phyloP scores from a whole-genome alignment of 2,888 invertebrate genomes.

The Chromoteleia sp. region DNA sequence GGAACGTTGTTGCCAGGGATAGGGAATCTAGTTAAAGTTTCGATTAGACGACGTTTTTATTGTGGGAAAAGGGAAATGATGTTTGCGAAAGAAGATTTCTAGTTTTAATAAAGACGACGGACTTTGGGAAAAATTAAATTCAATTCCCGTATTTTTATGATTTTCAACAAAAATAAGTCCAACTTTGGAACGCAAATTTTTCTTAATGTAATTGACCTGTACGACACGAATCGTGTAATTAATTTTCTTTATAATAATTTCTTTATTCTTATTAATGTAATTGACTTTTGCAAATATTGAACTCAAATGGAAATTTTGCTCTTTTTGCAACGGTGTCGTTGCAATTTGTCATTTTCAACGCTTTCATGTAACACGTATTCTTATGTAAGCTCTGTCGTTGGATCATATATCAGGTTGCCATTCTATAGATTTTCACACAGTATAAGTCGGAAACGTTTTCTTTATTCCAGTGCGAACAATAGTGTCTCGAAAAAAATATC shows the following conservation, averaged over 20 bases:
- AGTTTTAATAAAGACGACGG: too few relatives aligned
- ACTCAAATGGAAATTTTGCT: not conserved
- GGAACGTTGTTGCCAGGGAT: not conserved
- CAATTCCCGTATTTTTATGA: too few relatives aligned
- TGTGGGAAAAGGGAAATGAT: too few relatives aligned
- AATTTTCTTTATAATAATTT: too few relatives aligned
- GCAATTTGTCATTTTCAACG: conserved; percentile 28
- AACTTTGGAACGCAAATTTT: too few relatives aligned
- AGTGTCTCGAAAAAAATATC: conserved; percentile 11
- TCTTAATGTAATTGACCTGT: too few relatives aligned
- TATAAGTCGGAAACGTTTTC: conserved; percentile 26
- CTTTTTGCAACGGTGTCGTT: conserved; percentile 18
- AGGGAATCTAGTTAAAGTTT: not conserved
- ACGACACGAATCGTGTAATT: too few relatives aligned
- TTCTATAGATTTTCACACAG: conserved; percentile 40
- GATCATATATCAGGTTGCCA: conserved; percentile 23
- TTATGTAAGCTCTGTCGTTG: conserved; percentile 33
- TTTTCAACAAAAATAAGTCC: too few relatives aligned
- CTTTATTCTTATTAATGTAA: too few relatives aligned
- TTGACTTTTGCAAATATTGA: not conserved
- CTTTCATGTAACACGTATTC: conserved; percentile 17
- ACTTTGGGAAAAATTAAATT: too few relatives aligned
- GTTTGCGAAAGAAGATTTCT: too few relatives aligned
- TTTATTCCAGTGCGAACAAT: not conserved
- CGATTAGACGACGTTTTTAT: not conserved